These are phyloP conservation scores for Galerucella nymphaeae DNA, from an alignment of 2,888 invertebrate genomes.

Conservation along the genomic window DNA sequence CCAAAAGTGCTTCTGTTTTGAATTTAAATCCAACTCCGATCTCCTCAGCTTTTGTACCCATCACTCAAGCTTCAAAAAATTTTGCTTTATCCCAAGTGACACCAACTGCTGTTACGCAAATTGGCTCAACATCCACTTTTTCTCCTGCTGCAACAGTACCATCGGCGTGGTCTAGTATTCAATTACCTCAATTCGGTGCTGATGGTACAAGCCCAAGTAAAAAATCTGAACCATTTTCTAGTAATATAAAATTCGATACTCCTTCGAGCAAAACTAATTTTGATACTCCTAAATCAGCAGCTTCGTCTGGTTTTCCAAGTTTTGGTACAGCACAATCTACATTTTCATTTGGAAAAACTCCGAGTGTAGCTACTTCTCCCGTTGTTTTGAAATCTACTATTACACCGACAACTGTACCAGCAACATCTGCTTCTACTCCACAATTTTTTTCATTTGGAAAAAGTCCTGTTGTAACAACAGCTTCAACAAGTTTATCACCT, in stretches of 20 bases:
- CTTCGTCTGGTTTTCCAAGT: neutral
- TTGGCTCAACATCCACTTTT: slow-evolving; percentile 9
- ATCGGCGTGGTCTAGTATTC: slow-evolving; percentile 2
- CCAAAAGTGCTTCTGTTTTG: slow-evolving; percentile 26
- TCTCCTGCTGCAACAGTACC: slow-evolving; percentile 5
- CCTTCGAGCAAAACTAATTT: slow-evolving; percentile 34
- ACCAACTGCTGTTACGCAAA: slow-evolving; percentile 14
- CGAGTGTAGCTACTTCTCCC: neutral
- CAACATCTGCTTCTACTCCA: neutral
- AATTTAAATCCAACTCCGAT: slow-evolving; percentile 23
- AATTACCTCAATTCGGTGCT: slow-evolving; percentile 32
- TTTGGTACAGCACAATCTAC: neutral
- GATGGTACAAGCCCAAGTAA: slow-evolving; percentile 22
- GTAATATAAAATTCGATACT: slow-evolving; percentile 20
- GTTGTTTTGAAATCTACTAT: neutral
- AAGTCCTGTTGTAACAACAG: neutral
- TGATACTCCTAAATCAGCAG: slow-evolving; percentile 31
- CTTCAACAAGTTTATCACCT: neutral
- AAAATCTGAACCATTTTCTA: slow-evolving; percentile 16
- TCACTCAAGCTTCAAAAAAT: slow-evolving; percentile 36
- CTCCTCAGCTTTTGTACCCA: slow-evolving; percentile 43
- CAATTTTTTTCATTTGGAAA: slow-evolving; percentile 30
- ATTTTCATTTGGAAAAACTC: slow-evolving; percentile 24
- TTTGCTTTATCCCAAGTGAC: slow-evolving; percentile 21
- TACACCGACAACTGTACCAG: neutral